These are phyloP conservation scores for Cyanistes caeruleus DNA, from an alignment of 2,113 vertebrate species.

Conservation along the genomic window DNA sequence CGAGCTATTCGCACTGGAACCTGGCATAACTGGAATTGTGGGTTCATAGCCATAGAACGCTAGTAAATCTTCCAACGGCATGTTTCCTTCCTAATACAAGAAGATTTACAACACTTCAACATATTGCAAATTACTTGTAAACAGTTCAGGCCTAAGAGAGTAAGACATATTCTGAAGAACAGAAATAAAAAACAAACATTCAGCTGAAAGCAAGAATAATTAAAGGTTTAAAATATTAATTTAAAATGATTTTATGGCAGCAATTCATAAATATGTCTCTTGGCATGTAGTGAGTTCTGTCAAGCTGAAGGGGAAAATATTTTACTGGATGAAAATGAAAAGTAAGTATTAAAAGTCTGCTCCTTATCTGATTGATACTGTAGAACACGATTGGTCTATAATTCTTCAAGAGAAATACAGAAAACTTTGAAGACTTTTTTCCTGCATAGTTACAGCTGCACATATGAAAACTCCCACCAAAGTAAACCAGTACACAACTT, in stretches of 20 bases:
- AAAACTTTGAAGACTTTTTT: not conserved
- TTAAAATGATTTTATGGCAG: not conserved
- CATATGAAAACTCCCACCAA: not conserved
- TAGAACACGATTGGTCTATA: not conserved
- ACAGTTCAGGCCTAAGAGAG: not conserved
- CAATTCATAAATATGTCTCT: not conserved
- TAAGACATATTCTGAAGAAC: not conserved
- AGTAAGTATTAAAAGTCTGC: not conserved
- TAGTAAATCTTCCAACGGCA: slow-evolving; percentile 94
- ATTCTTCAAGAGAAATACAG: not conserved
- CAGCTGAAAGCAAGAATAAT: not conserved
- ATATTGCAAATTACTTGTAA: not conserved
- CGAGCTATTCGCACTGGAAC: slow-evolving; percentile 91
- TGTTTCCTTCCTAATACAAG: slow-evolving; percentile 88
- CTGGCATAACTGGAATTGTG: slow-evolving; percentile 79
- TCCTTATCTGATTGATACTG: not conserved
- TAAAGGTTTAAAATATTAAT: not conserved
- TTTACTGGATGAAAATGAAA: not conserved
- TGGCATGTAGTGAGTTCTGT: not conserved
- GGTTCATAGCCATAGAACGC: slow-evolving; percentile 96
- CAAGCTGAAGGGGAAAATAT: not conserved
- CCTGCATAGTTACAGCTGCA: not conserved
- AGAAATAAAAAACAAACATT: not conserved
- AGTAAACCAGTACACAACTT: not conserved
- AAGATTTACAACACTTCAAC: not conserved